Evolutionary conservation across 2,113 vertebrate species (phyloP).

Genomic region (Ageneiosus marmoratus): DNA sequence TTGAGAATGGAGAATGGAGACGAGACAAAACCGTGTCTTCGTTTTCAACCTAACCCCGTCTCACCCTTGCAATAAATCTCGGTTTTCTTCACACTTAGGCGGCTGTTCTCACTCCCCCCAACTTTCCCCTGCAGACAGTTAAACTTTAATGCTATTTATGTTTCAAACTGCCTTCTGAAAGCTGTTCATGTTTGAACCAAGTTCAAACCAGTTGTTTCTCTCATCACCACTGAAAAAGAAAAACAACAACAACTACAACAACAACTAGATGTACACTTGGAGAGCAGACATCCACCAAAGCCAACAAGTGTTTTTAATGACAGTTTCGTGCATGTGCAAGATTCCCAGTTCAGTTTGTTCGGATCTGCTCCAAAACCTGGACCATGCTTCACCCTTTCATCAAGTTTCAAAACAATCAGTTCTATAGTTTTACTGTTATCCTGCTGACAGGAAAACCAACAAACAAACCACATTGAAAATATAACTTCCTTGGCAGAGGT

Average conservation of each 20-base stretch:
- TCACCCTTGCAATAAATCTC: slow-evolving; percentile 57
- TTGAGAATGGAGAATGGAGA: slow-evolving; percentile 12
- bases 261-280: neutral
- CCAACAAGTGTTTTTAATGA: no score
- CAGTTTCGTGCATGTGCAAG: no score
- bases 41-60: slow-evolving; percentile 19
- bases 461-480: no score
- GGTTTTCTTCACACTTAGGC: slow-evolving; percentile 52
- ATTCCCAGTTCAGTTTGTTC: no score
- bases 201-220: neutral
- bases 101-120: slow-evolving; percentile 46
- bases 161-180: slow-evolving; percentile 53
- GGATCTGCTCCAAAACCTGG: no score
- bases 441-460: no score
- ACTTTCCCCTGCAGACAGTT: slow-evolving; percentile 48
- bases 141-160: slow-evolving; percentile 61
- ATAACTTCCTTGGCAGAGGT: no score
- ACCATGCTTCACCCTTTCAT: no score
- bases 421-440: no score
- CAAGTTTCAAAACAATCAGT: no score
- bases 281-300: no score
- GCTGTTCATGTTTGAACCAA: neutral
- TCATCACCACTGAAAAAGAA: neutral
- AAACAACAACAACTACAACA: neutral
- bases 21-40: slow-evolving; percentile 44